Base-by-base conservation (phyloP, 1,140 invertebrate species). In the Augochlora pura region DNA sequence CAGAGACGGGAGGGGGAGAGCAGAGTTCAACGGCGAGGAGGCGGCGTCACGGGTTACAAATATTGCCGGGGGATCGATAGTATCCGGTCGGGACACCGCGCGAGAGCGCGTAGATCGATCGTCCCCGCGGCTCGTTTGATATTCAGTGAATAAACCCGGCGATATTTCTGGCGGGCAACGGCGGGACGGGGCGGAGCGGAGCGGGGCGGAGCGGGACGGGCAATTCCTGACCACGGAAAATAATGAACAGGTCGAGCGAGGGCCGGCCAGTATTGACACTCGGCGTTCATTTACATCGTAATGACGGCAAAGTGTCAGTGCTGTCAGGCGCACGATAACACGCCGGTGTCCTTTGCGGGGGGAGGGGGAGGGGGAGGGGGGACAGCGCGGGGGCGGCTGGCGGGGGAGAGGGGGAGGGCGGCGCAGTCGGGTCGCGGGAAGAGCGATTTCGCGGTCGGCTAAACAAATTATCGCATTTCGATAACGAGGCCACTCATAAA, bases 381-480 rank as follows among this genome's bases (percentile, higher is more conserved):
- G 42, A 8, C 46, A 27, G 39, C 7, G n/a, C 18, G 52, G n/a
- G 16, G 27, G 25, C 42, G 52, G 14, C 32, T 38, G 16, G 16
- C 23, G 2, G 52, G 23, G 25, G 32, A 10, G 16, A 23, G 23
- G 23, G 46, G 39, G 25, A 12, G 42, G 1, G 42, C n/a, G 57
- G 25, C 2, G 62, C n/a, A 14, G 74, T 16, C 12, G 18, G 38
- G 27, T 54, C 21, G 77, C 60, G 46, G 57, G 68, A 63, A 67
- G 63, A 77, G 42, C 49, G 81, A 81, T 86, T 86, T 86, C 79
- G 85, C 68, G 86, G 79, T 87, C 62, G 79, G 72, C 82, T 87
- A 87, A 87, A 87, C 86, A 87, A 87, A 87, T 87, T 84, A 87
- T 87, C 85, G 86, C 82, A 84, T 87, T 87, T 87, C 85, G 86